Evolutionary conservation across 2,888 invertebrate genomes (phyloP).

Genomic region (Lycaena phlaeas): DNA sequence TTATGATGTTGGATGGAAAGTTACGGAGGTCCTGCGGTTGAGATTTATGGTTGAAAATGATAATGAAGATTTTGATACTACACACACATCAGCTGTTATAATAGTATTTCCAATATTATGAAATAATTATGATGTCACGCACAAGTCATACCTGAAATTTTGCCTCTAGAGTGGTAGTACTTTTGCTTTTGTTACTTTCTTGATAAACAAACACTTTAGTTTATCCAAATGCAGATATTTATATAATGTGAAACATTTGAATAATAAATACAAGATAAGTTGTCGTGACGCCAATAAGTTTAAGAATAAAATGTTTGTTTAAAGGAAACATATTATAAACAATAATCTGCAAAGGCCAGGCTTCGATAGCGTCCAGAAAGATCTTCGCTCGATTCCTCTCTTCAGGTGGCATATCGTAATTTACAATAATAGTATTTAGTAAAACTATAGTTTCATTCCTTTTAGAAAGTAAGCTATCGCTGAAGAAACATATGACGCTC

Average conservation of each 20-base stretch:
- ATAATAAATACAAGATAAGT: conserved; percentile 4
- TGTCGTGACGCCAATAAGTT: not conserved
- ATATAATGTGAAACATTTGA: conserved; percentile 2
- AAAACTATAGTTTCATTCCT: not conserved
- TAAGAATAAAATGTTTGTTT: not conserved
- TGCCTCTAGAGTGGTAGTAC: no score
- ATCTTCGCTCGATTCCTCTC: conserved; percentile 7
- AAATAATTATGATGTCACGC: no score
- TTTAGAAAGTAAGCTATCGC: not conserved
- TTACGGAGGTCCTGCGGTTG: no score
- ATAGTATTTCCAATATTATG: no score
- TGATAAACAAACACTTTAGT: no score
- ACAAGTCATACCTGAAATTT: no score
- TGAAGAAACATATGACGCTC: not conserved
- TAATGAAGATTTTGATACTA: no score
- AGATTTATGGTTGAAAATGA: no score
- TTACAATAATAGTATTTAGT: not conserved
- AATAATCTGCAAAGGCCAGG: not conserved
- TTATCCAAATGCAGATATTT: no score
- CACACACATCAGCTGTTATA: no score
- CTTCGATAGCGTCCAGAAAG: conserved; percentile 1
- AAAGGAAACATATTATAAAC: conserved; percentile 1
- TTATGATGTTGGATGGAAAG: no score
- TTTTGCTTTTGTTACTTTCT: no score
- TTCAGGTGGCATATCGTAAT: not conserved